Evolutionary conservation across 2,888 invertebrate species (phyloP), one percentile per base, ranked within the genome.

Genomic region (Sinohyriopsis cumingii): DNA sequence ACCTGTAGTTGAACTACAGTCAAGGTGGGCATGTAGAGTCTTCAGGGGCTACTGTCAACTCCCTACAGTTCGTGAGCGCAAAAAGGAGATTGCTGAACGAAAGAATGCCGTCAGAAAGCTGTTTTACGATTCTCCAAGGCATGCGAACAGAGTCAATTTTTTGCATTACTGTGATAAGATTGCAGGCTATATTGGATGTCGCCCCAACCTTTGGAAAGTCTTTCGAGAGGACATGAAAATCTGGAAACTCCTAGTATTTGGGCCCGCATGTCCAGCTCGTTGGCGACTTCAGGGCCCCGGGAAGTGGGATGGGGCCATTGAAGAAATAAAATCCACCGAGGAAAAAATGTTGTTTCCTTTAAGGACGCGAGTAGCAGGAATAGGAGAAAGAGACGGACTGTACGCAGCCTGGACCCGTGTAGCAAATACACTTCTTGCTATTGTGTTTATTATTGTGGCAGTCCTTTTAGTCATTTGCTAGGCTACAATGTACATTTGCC

Each of bases 1-100:
- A 33, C 77, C 77, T 22, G 66, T 77, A 19, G 60, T 77, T 12
- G 79, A 79, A 67, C 69, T 76, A 25, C 79, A 79, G 61, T 68
- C 75, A 1, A 61, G 80, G 65, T 73, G 74, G 67, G 75, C 75
- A 5, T 63, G 73, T 7, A 66, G 69, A 19, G 76, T 77, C 2
- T 73, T 80, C 24, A 57, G 75, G 9, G 75, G 76, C 12, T 69
- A 70, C 20, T 67, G 68, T 56, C 25, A 9, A 22, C 61, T 80
- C 2, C 80, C 80, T 25, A 63, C 68, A 28, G 45, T 62, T 7
- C 3, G 24, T 45, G 65, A 69, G 33, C 55, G 69, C 24, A 28
- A 60, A 25, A 12, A 33, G 19, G 45, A 65, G 12, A 66, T 75
- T 18, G 72, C 70, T 55, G 67, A 70, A 45, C 60, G 63, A 33